A percentile compares a stretch with the other conserved stretches of the same genome.
These are phyloP conservation scores for Hoplostethus atlanticus DNA, from an alignment of 2,797 vertebrate genomes.

Conservation along the genomic window DNA sequence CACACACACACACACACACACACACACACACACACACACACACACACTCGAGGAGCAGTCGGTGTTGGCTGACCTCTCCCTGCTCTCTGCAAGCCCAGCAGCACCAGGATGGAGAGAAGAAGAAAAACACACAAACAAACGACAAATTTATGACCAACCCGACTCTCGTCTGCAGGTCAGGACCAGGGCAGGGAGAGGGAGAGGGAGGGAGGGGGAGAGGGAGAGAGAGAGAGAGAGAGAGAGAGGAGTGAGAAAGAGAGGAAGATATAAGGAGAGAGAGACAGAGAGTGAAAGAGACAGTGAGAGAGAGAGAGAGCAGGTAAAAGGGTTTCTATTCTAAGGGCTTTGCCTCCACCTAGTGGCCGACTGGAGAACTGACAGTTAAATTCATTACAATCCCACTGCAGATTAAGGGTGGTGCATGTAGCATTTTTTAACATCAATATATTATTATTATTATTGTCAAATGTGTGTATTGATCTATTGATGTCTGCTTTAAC, in stretches of 20 bases:
- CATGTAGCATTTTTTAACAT: too few species aligned
- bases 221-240: neutral
- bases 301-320: too few species aligned
- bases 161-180: slow-evolving; percentile 65
- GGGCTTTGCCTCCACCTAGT: slow-evolving; percentile 64
- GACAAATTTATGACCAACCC: slow-evolving; percentile 64
- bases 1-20: slow-evolving; percentile 40
- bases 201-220: neutral
- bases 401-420: too few species aligned
- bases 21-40: slow-evolving; percentile 22
- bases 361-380: slow-evolving; percentile 1
- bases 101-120: slow-evolving; percentile 46
- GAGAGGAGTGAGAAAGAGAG: too few species aligned
- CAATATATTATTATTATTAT: too few species aligned
- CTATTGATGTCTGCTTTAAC: too few species aligned
- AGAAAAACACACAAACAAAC: slow-evolving; percentile 74
- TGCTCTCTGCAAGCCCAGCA: slow-evolving; percentile 57
- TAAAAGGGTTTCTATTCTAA: neutral
- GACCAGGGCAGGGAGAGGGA: slow-evolving; percentile 37
- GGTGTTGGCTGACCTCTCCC: slow-evolving; percentile 63
- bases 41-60: slow-evolving; percentile 22
- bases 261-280: too few species aligned
- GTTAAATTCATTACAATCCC: too few species aligned
- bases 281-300: too few species aligned
- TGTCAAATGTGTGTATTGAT: too few species aligned